phyloP scores from a whole-genome alignment of 1,140 invertebrate genomes.

The Lepidurus apus region DNA sequence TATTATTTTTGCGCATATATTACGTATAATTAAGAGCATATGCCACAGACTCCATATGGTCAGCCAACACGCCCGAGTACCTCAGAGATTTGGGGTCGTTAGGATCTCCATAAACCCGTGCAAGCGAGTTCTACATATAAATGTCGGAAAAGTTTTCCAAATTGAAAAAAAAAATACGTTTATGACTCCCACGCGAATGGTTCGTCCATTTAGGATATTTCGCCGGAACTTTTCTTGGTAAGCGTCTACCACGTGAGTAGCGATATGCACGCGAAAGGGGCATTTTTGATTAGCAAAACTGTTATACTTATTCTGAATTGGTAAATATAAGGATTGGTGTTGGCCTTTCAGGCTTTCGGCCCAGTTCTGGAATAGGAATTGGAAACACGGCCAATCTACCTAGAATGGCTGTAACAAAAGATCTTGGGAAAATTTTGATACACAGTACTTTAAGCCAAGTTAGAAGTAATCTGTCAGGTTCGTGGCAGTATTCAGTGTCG shows the following conservation, averaged over 20 bases:
- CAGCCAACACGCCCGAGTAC: neutral
- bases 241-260: neutral
- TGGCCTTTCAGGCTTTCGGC: neutral
- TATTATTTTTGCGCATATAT: neutral
- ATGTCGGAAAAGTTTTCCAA: neutral
- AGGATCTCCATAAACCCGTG: neutral
- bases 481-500: neutral
- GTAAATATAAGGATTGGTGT: neutral
- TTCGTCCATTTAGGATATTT: neutral
- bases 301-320: neutral
- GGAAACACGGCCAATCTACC: neutral
- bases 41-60: neutral
- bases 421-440: neutral
- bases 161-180: neutral
- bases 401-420: neutral
- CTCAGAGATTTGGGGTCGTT: neutral
- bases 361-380: neutral
- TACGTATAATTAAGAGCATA: conserved; percentile 3
- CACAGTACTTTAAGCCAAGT: conserved; percentile 2
- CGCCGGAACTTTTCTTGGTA: conserved; percentile 8
- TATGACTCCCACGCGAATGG: neutral
- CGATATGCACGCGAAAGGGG: neutral
- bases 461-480: neutral
- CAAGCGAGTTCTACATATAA: neutral
- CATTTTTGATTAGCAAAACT: neutral